These are phyloP conservation scores for Monopterus albus DNA, from an alignment of 2,113 vertebrate genomes.

Conservation along the genomic window DNA sequence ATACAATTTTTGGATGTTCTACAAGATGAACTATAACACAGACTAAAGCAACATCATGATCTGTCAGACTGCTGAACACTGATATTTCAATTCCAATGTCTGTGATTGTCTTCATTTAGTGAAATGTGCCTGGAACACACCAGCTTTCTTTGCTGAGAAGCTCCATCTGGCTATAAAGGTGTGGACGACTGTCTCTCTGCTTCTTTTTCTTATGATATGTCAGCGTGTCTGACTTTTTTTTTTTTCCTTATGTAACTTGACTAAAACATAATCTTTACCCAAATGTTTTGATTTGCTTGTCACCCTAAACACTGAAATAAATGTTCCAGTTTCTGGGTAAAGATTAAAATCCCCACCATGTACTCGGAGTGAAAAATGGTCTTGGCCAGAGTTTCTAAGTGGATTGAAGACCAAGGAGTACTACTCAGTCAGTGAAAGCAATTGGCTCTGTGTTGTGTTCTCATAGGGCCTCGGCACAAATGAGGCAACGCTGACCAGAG, in stretches of 20 bases:
- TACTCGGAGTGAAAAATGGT: no score
- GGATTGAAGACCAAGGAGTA: no score
- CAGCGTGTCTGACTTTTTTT: no score
- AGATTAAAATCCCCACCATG: no score
- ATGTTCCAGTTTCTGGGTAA: no score
- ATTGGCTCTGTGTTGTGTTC: neutral
- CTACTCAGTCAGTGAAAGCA: neutral
- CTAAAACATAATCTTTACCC: no score
- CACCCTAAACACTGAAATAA: no score
- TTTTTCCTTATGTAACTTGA: no score
- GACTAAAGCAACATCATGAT: neutral
- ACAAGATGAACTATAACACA: neutral
- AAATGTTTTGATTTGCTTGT: no score
- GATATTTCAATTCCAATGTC: neutral
- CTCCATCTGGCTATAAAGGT: conserved; percentile 92
- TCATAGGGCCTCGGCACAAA: conserved; percentile 83
- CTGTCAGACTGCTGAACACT: conserved; percentile 1
- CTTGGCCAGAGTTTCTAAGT: no score
- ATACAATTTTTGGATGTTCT: no score
- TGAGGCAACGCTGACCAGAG: conserved; percentile 83
- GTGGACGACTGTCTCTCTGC: conserved; percentile 39
- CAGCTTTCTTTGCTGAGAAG: conserved; percentile 93
- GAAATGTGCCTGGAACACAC: conserved; percentile 89
- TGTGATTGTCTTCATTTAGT: conserved; percentile 76
- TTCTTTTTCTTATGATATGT: no score